A percentile compares a stretch with the other conserved stretches of the same genome.
Conservation (phyloP, 2,113 vertebrate genomes). For the Phasianus colchicus region DNA sequence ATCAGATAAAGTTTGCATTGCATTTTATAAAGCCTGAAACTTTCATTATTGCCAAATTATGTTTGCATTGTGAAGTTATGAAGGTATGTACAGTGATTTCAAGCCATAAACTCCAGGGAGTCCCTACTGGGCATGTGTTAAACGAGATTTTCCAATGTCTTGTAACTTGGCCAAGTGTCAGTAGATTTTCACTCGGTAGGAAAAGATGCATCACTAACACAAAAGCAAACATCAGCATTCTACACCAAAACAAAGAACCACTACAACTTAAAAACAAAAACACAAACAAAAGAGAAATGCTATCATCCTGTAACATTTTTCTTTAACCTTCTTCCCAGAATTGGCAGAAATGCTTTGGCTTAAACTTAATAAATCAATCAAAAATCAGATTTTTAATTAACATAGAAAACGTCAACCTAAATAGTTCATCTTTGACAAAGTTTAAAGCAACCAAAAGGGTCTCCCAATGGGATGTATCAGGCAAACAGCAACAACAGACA, state of each 20-base stretch:
- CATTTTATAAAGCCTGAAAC: background rate
- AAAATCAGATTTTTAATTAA: background rate
- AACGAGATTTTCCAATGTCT: background rate
- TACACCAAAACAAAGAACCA: background rate
- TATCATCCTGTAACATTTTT: background rate
- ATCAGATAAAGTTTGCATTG: background rate
- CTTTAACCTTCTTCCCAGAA: background rate
- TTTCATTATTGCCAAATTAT: background rate
- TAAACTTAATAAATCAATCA: background rate
- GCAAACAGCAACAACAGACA: background rate
- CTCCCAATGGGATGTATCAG: background rate
- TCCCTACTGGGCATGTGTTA: background rate
- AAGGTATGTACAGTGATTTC: background rate
- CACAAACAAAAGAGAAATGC: background rate
- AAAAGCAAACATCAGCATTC: background rate
- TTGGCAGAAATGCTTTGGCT: background rate
- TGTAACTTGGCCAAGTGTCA: background rate
- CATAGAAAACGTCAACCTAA: background rate
- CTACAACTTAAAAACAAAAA: background rate
- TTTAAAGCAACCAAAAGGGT: background rate
- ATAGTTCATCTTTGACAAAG: background rate
- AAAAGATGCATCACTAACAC: background rate
- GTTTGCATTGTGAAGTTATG: background rate
- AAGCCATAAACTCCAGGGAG: background rate
- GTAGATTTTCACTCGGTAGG: background rate